Evolutionary conservation across 2,888 invertebrate genomes (phyloP).

Genomic region (Leucophora obtusa): DNA sequence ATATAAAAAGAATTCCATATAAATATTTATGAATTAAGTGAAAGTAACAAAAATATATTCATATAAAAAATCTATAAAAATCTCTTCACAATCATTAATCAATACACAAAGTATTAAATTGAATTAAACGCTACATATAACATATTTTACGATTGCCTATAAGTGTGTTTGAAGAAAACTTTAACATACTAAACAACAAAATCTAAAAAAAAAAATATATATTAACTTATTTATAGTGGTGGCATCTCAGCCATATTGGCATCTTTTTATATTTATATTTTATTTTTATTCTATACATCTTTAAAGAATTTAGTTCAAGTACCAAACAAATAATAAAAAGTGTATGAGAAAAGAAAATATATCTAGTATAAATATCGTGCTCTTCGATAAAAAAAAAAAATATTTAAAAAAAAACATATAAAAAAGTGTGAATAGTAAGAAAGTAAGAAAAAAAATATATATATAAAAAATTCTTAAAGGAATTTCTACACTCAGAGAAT

Average conservation of each 20-base stretch:
- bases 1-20: not conserved
- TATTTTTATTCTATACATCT: conserved; percentile 18
- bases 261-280: conserved; percentile 28
- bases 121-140: not conserved
- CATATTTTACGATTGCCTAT: not conserved
- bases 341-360: conserved; percentile 47
- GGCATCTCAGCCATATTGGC: conserved; percentile 60
- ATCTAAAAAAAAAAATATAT: conserved; percentile 10
- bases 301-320: conserved; percentile 67
- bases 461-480: not conserved
- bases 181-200: not conserved
- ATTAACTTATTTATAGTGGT: conserved; percentile 42
- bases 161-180: not conserved
- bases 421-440: conserved; percentile 46
- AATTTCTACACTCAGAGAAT: conserved; percentile 11
- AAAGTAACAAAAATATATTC: not conserved
- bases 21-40: conserved; percentile 11
- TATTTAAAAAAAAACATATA: not conserved
- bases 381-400: conserved; percentile 38
- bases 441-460: conserved; percentile 9
- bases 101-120: not conserved
- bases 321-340: conserved; percentile 63
- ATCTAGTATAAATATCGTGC: conserved; percentile 41
- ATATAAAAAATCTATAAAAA: not conserved
- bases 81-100: not conserved